Evolutionary conservation across 2,113 vertebrate species (phyloP).

Genomic region (Platysteira castanea): DNA sequence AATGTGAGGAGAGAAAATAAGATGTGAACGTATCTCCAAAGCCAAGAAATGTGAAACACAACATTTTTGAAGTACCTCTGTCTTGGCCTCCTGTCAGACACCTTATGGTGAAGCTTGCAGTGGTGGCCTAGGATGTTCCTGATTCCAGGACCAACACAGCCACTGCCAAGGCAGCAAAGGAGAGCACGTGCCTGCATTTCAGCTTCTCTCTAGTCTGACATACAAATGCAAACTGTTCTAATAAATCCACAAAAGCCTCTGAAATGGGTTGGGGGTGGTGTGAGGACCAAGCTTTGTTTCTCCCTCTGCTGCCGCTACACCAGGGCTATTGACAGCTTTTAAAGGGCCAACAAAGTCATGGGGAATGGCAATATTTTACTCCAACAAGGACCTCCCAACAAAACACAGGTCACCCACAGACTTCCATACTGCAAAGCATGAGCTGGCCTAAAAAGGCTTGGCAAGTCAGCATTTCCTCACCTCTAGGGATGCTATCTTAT

Average conservation of each 20-base stretch:
- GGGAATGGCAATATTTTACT: not conserved
- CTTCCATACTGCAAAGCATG: not conserved
- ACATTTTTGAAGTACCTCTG: not conserved
- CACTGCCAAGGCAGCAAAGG: not conserved
- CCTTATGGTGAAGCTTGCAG: not conserved
- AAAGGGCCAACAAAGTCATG: not conserved
- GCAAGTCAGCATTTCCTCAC: not conserved
- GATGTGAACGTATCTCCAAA: rapidly evolving
- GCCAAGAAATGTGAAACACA: not conserved
- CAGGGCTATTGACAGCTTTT: not conserved
- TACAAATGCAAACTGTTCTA: not conserved
- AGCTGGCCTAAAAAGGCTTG: not conserved
- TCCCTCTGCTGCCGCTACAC: rapidly evolving
- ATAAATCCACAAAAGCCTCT: not conserved
- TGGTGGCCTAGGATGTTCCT: not conserved
- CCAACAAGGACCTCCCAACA: not conserved
- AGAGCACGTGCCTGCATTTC: not conserved
- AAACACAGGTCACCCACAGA: not conserved
- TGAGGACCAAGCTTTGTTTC: not conserved
- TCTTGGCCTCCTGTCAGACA: not conserved
- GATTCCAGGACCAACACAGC: not conserved
- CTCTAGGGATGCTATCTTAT: not conserved
- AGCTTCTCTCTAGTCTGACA: not conserved
- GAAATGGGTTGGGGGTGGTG: not conserved
- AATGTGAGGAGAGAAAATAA: not conserved